Evolutionary conservation across 2,113 vertebrate species (phyloP), one percentile per base, ranked within the genome.

Genomic region (Laterallus jamaicensis): DNA sequence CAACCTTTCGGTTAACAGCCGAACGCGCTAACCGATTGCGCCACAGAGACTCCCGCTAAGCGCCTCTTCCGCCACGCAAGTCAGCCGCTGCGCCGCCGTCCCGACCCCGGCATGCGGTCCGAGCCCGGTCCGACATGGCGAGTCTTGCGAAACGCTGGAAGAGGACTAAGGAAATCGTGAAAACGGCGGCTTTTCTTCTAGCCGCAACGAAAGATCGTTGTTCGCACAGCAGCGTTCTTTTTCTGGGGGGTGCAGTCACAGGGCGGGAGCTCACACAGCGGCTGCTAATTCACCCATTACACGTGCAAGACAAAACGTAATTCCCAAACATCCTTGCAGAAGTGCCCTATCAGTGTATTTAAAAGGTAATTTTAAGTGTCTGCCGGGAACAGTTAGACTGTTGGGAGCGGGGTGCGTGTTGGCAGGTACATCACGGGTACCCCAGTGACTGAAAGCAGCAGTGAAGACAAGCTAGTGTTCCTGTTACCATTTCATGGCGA

Each of bases 1-100:
- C 98, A 98, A 97, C 98, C 98, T 98, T 98, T 98, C 97, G 81
- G 98, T 98, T 98, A 98, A 98, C 98, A 98, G 98, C 98, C 96
- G 96, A 98, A 98, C 92, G 96, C 97, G 97, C 98, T 98, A 93
- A 98, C 98, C 97, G 1, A 97, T 98, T 98, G 98, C 97, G 93
- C 98, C 98, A 98, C 98, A 98, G 97, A 98, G 98, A 98, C 97
- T 79, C 5, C 2, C 7, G 12, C 0, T 2, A 0, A 0, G 0
- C 0, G 0, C 0, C 0, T 0, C 0, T 0, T 0, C 0, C 2
- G 4, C 37, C 2, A 25, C 17, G 0, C 2, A 52, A 52, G 5
- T 52, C 22, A 25, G 24, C 22, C 20, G 12, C 50, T 49, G 11
- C 2, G 5, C 15, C 22, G 3, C 6, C 3, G 7, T 1, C 4